Evolutionary conservation across 2,888 invertebrate genomes (phyloP).

Genomic region (Amphipoea lucens): DNA sequence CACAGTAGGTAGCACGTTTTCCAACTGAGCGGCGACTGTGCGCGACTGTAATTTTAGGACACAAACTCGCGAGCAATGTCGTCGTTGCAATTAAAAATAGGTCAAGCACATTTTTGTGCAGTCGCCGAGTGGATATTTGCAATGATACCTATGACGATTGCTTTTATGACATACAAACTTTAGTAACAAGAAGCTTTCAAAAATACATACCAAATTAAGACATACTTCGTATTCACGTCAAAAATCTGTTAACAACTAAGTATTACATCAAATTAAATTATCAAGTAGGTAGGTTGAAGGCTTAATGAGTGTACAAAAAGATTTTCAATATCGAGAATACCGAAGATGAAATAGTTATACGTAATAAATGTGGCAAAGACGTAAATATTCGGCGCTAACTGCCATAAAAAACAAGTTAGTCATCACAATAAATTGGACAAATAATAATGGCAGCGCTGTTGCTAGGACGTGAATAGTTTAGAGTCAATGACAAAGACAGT

Average conservation of each 20-base stretch:
- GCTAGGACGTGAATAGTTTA: constrained; percentile 2
- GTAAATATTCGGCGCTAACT: constrained; percentile 22
- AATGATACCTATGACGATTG: not conserved
- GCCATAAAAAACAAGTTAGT: constrained; percentile 20
- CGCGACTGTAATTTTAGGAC: not conserved
- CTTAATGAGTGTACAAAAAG: not conserved
- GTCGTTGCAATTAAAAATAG: not conserved
- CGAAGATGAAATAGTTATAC: not conserved
- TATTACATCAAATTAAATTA: not conserved
- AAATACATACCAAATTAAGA: not conserved
- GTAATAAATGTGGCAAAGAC: constrained; percentile 1
- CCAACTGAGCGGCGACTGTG: not conserved
- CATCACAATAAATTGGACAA: constrained; percentile 14
- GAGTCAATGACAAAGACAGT: constrained; percentile 1
- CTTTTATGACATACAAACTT: not conserved
- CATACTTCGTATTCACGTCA: not conserved
- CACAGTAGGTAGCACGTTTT: not conserved
- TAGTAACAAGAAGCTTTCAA: not conserved
- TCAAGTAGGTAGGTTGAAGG: not conserved
- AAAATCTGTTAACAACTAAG: not conserved
- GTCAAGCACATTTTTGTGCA: not conserved
- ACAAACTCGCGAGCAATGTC: not conserved
- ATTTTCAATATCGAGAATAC: not conserved
- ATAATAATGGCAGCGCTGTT: not conserved
- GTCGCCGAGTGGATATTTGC: not conserved